phyloP scores from a whole-genome alignment of 2,888 invertebrate genomes.

The Drosophila dives region DNA sequence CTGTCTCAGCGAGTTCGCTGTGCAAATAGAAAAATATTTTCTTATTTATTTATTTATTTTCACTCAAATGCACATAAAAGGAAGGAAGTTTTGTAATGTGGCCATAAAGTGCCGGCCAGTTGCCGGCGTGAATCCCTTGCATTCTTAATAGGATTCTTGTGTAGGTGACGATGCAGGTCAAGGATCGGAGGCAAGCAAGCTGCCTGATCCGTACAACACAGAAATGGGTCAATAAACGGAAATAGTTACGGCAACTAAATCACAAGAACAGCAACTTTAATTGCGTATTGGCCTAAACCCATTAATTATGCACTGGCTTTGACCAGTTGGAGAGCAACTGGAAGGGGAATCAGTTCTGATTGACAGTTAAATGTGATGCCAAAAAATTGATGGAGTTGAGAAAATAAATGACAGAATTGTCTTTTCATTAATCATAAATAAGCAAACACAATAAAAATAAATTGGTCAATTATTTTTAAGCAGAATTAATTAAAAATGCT shows the following conservation, averaged over 20 bases:
- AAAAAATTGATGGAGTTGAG: not conserved
- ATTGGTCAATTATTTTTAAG: not conserved
- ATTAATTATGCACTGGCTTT: slow-evolving; percentile 9
- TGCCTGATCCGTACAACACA: slow-evolving; percentile 25
- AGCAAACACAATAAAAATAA: not conserved
- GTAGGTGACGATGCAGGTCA: slow-evolving; percentile 52
- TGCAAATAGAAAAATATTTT: slow-evolving; percentile 58
- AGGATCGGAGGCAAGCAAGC: slow-evolving; percentile 47
- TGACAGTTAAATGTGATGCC: not conserved
- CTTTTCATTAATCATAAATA: not conserved
- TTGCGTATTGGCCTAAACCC: slow-evolving; percentile 3
- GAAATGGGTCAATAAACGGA: slow-evolving; percentile 55
- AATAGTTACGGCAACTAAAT: slow-evolving; percentile 15
- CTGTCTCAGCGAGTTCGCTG: slow-evolving; percentile 14
- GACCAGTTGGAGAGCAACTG: not conserved
- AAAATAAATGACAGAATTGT: not conserved
- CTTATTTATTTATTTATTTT: slow-evolving; percentile 55
- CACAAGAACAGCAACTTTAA: slow-evolving; percentile 21
- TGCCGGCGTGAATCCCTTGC: slow-evolving; percentile 30
- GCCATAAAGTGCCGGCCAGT: slow-evolving; percentile 47
- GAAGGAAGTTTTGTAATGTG: slow-evolving; percentile 53
- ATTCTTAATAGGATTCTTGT: slow-evolving; percentile 40
- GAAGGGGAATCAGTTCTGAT: slow-evolving; percentile 2
- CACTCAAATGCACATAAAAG: slow-evolving; percentile 30
- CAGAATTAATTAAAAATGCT: not conserved